Conservation (phyloP, 1,140 invertebrate genomes). For the Ips nitidus region DNA sequence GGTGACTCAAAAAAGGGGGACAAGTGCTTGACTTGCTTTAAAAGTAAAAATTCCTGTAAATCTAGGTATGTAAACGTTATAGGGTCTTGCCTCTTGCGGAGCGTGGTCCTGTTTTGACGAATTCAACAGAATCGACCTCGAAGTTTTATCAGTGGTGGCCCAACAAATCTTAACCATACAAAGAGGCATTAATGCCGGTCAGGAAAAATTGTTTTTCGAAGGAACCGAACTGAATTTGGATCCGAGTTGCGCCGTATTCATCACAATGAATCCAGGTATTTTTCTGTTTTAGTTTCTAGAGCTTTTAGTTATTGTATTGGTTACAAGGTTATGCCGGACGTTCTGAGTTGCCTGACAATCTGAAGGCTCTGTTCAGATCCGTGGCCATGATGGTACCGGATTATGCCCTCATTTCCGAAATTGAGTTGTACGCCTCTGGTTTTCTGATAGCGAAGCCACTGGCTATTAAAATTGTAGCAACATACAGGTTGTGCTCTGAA, state of each 20-base stretch:
- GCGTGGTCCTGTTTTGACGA: conserved; percentile 98
- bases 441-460: conserved; percentile 86
- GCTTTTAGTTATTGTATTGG: too few species aligned
- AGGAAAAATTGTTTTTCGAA: conserved; percentile 80
- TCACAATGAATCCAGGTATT: conserved; percentile 89
- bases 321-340: conserved; percentile 76
- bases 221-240: conserved; percentile 85
- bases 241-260: conserved; percentile 91
- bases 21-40: too few species aligned
- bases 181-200: conserved; percentile 74
- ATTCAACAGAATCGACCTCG: conserved; percentile 83
- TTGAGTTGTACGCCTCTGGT: conserved; percentile 91
- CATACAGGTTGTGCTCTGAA: conserved; percentile 90
- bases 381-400: conserved; percentile 99
- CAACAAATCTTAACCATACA: conserved; percentile 86
- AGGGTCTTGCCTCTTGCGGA: conserved; percentile 90
- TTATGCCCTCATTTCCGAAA: conserved; percentile 93
- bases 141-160: conserved; percentile 90
- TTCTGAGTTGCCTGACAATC: conserved; percentile 89
- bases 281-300: neutral
- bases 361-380: conserved; percentile 93
- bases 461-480: conserved; percentile 92
- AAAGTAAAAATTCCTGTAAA: too few species aligned
- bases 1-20: too few species aligned
- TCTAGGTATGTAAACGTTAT: too few species aligned